Base-by-base conservation (phyloP, 2,888 invertebrate genomes). In the Chorisops tibialis region DNA sequence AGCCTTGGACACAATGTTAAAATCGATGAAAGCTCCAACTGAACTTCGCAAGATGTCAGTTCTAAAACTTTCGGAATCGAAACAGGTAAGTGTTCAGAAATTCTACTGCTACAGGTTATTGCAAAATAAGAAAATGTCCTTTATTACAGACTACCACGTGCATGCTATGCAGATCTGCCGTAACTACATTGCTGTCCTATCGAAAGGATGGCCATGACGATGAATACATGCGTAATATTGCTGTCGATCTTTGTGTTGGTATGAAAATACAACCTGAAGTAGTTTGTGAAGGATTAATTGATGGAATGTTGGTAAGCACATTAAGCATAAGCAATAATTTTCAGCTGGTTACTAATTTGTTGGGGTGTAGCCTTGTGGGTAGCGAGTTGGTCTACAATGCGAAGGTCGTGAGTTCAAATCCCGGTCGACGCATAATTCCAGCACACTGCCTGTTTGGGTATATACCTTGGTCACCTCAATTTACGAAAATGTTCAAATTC, bases 261-360 rank as follows among this genome's bases (percentile, higher is more conserved):
- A 70, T 88, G 2, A 79, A 85, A 1, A 79, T 89, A 9, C 82
- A 86, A 69, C 79, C 79, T 2, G 73, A 79, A 6, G 75, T 75
- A n/a, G 85, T 89, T 5, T 91, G 91, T 69, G 69, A 72, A 0
- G 86, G 86, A 12, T 75, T 84, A 19, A 74, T 87, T 5, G 76
- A 79, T 30, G 74, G 83, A 4, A 86, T 88, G 71, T 71, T 83
- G 74, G 88, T 88, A 79, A 76, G 50, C 12, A 39, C 19, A 14
- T 19, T 37, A 2, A 2, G 4, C n/a, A 24, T 24, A 22, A 64
- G 54, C n/a, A n/a, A 71, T 72, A n/a, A 62, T 73, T 18, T 24
- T 7, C 4, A 37, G 37, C 5, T 47, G 24, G 19, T 24, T n/a
- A n/a, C n/a, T n/a, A n/a, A n/a, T n/a, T n/a, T n/a, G n/a, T n/a